phyloP scores from a whole-genome alignment of 2,113 vertebrate species.

The Silurus glanis region DNA sequence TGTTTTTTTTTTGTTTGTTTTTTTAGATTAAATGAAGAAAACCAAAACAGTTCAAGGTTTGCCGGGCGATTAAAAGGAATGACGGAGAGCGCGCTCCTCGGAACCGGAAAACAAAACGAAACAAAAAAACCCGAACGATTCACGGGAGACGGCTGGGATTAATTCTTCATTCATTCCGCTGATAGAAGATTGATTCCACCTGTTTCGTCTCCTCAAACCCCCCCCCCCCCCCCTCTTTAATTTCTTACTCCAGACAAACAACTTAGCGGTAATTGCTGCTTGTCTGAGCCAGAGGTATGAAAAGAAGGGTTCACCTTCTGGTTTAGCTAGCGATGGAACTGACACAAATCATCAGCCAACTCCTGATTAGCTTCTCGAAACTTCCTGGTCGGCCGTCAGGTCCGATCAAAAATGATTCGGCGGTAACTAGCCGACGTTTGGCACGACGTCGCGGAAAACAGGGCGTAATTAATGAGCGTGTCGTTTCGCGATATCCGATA shows the following conservation, averaged over 20 bases:
- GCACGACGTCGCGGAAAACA: conserved; percentile 1
- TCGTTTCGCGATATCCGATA: conserved; percentile 5
- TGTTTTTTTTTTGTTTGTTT: conserved; percentile 22
- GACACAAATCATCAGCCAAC: conserved; percentile 41
- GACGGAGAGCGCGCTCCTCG: conserved; percentile 20
- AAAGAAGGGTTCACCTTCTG: conserved; percentile 16
- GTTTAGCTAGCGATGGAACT: conserved; percentile 19
- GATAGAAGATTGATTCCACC: conserved; percentile 47
- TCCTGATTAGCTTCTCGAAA: conserved; percentile 27
- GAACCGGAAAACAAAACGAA: conserved; percentile 16
- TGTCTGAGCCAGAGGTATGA: conserved; percentile 35
- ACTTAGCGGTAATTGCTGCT: conserved; percentile 42
- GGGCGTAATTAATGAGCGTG: conserved; percentile 26
- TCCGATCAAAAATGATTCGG: conserved; percentile 22
- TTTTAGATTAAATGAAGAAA: conserved; percentile 52
- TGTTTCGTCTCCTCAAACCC: not conserved
- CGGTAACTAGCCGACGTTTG: conserved; percentile 25
- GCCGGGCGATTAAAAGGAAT: conserved; percentile 40
- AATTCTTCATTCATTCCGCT: conserved; percentile 41
- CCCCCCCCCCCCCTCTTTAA: not conserved
- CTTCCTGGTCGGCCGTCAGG: conserved; percentile 5
- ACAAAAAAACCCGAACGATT: not conserved
- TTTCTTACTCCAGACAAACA: conserved; percentile 37
- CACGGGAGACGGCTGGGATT: conserved; percentile 14
- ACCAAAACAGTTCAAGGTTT: conserved; percentile 46